Evolutionary conservation across 2,797 vertebrate species (phyloP).

Genomic region (Fratercula arctica): DNA sequence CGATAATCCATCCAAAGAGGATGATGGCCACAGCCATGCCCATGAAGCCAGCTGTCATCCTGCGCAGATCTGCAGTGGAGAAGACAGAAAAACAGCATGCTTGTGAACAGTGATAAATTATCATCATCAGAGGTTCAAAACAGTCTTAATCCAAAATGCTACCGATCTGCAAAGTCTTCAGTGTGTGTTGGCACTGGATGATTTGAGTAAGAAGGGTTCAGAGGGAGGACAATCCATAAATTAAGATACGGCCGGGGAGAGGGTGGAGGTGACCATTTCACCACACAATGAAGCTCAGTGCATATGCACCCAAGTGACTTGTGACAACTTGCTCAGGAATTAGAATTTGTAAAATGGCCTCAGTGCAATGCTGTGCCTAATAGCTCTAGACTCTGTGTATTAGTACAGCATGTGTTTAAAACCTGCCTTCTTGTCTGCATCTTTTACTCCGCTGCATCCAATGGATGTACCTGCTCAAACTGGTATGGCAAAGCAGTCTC

Average conservation of each 20-base stretch:
- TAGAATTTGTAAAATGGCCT: background rate
- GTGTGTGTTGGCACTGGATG: background rate
- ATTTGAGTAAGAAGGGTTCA: background rate
- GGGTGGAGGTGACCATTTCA: background rate
- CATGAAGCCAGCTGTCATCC: conserved; percentile 99
- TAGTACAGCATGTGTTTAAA: background rate
- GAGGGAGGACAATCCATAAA: background rate
- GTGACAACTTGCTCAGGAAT: background rate
- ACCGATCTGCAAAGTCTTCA: background rate
- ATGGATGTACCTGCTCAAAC: background rate
- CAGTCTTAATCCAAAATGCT: background rate
- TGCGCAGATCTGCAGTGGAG: conserved; percentile 85
- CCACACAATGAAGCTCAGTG: background rate
- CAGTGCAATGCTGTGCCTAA: background rate
- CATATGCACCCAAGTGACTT: background rate
- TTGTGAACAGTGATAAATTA: background rate
- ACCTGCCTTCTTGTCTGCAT: background rate
- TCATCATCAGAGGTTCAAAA: background rate
- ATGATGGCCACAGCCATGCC: conserved; percentile 99
- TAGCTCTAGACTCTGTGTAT: background rate
- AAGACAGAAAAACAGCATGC: background rate
- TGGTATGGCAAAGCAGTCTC: background rate
- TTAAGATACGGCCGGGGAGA: background rate
- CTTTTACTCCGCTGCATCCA: background rate
- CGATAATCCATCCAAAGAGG: conserved; percentile 96